A percentile compares a stretch with the other conserved stretches of the same genome.
Evolutionary conservation across 2,113 vertebrate genomes (phyloP).

Genomic region (Hepsetus odoe): DNA sequence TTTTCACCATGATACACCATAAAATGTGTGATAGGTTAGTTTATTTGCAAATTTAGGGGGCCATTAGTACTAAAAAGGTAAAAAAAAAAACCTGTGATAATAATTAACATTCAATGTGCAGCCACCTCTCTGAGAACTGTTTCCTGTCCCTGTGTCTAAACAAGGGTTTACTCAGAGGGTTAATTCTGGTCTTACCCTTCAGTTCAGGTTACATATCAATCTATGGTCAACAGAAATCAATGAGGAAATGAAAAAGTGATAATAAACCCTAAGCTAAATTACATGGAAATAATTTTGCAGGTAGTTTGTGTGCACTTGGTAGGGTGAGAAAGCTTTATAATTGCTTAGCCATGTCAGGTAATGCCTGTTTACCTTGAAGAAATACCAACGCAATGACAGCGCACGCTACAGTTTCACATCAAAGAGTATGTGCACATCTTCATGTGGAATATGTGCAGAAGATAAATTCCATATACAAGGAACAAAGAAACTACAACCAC

Average conservation of each 20-base stretch:
- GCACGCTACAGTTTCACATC: neutral
- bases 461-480: neutral
- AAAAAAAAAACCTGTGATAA: neutral
- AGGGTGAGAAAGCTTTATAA: neutral
- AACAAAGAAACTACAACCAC: constrained; percentile 20
- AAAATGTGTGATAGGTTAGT: too few species aligned
- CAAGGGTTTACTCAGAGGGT: constrained; percentile 14
- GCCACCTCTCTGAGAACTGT: neutral
- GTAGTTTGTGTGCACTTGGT: neutral
- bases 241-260: neutral
- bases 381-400: neutral
- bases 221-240: neutral
- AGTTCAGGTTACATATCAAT: neutral
- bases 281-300: constrained; percentile 5
- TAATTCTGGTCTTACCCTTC: neutral
- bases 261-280: constrained; percentile 2
- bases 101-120: neutral
- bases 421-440: neutral
- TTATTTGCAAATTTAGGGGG: too few species aligned
- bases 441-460: constrained; percentile 6
- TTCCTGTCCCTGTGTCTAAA: neutral
- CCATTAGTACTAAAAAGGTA: neutral
- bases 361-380: neutral
- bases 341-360: neutral
- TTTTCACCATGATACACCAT: too few species aligned